These are phyloP conservation scores for Parus major DNA, from an alignment of 2,113 vertebrate genomes.

Conservation along the genomic window DNA sequence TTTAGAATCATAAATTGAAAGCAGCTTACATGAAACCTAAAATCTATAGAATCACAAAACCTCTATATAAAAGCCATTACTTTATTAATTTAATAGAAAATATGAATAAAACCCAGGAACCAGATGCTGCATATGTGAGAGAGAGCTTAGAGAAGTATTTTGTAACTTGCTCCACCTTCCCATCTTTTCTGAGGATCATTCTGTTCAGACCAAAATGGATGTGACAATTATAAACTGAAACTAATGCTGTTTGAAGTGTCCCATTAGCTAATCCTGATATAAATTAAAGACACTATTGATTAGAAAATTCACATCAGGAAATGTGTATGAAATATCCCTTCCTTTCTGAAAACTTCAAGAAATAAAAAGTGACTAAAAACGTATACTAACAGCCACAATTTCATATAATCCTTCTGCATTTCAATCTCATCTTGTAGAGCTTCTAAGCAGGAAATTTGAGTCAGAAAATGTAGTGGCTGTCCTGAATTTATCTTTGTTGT, in stretches of 20 bases:
- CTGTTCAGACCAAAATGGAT: not conserved
- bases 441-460: not conserved
- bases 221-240: not conserved
- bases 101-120: not conserved
- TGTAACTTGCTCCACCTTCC: not conserved
- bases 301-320: not conserved
- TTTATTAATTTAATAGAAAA: conserved; percentile 6
- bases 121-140: not conserved
- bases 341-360: not conserved
- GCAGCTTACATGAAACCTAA: not conserved
- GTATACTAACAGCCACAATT: not conserved
- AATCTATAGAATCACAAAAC: not conserved
- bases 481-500: not conserved
- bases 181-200: not conserved
- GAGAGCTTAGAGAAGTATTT: not conserved
- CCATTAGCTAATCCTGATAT: not conserved
- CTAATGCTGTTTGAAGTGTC: not conserved
- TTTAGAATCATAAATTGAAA: not conserved
- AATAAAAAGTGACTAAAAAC: not conserved
- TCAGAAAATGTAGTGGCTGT: not conserved
- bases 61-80: not conserved
- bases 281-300: not conserved
- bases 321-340: not conserved
- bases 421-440: not conserved
- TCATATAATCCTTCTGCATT: not conserved